Evolutionary conservation across 1,140 invertebrate species (phyloP), one percentile per base, ranked within the genome.

Genomic region (Drosophila gunungcola): DNA sequence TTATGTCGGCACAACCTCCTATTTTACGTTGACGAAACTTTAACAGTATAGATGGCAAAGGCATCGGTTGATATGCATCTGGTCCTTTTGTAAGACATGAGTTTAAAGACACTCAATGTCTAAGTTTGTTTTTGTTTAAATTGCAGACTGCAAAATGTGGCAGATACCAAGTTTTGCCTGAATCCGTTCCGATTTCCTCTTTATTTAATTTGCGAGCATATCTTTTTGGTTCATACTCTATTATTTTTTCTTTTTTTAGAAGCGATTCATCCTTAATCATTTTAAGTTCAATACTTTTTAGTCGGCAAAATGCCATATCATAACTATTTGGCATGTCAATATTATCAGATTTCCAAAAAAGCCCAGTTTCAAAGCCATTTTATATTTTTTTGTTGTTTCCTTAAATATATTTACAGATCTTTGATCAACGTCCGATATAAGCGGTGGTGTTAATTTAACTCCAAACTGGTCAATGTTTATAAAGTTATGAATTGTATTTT

Each of bases 1-100:
- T 52, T 21, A 36, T 52, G 16, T 52, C 49, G 10, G 13, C 43
- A 49, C 58, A 49, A 55, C n/a, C 7, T 55, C 29, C 29, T 29
- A 29, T 39, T 55, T 55, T 42, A 3, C 13, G 39, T 42, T 42
- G 39, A 42, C 39, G 41, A 42, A 42, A 16, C 41, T 42, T 42
- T 2, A 42, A 42, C 13, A 42, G 41, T 42, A 42, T 13, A 42
- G 41, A 42, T n/a, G 41, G 5, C 13, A 42, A 42, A 4, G 41
- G n/a, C 2, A 42, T 42, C 13, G 41, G 41, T 5, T 9, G n/a
- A 42, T 42, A 42, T 4, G 41, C 34, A 36, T 10, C 7, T 36
- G 3, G 7, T 10, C 10, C 34, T 11, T 36, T 36, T 11, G 34
- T 10, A 36, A 36, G 34, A 7, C 13, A 42, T 42, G n/a, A 42